phyloP scores from a whole-genome alignment of 2,113 vertebrate genomes.

The Myotis brandtii region DNA sequence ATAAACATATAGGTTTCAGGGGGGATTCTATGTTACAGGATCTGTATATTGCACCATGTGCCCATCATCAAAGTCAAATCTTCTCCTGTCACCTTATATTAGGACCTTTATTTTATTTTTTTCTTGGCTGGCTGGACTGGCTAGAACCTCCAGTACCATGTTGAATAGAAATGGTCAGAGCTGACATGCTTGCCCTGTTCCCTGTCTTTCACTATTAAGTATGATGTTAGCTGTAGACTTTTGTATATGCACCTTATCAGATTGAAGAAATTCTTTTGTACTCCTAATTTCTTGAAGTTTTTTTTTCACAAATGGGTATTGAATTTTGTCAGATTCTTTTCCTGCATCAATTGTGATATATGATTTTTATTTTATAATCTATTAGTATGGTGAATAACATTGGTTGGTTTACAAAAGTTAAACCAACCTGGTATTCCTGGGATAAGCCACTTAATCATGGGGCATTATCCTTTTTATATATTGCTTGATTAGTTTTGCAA shows the following conservation, averaged over 20 bases:
- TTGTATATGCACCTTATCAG: background rate
- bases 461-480: background rate
- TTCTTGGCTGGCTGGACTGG: background rate
- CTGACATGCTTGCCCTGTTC: too few species aligned
- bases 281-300: slow-evolving; percentile 7
- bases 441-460: background rate
- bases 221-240: background rate
- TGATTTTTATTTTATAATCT: background rate
- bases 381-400: background rate
- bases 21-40: too few species aligned
- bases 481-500: background rate
- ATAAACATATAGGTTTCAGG: too few species aligned
- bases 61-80: too few species aligned
- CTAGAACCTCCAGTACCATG: background rate
- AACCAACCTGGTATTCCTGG: background rate
- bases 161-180: background rate
- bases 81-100: too few species aligned
- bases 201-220: background rate
- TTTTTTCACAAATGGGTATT: background rate
- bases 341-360: background rate
- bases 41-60: too few species aligned
- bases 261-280: slow-evolving; percentile 4
- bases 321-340: slow-evolving; percentile 19
- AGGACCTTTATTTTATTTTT: background rate
- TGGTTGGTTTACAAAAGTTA: background rate